Evolutionary conservation across 2,888 invertebrate genomes (phyloP), one percentile per base, ranked within the genome.

Genomic region (Chymomyza fuscimana): DNA sequence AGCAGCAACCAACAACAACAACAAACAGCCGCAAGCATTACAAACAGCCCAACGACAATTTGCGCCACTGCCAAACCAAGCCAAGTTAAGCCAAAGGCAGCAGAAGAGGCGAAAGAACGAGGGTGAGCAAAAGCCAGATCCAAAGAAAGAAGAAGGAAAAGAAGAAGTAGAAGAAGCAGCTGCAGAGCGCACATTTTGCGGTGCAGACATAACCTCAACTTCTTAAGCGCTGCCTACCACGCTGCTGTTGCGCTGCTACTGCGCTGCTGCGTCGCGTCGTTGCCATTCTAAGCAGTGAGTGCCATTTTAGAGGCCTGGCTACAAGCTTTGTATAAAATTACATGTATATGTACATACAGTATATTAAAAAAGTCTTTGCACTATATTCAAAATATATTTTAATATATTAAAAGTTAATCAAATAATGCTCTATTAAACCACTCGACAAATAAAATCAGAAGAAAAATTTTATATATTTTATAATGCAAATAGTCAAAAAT

Each of bases 241-340:
- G 83, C 88, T 83, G 83, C 84, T 88, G 58, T 84, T 76, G 71
- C 73, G 66, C 51, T 51, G 51, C 51, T 60, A 67, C 69, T n/a
- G 63, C 61, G 69, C 69, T 19, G 63, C 61, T 51, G 54, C 15
- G 50, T 4, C 22, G 63, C 10, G 51, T 51, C 69, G 67, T 67
- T 78, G 82, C 81, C 85, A 86, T 86, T 84, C 10, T 1, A 19
- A 19, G 19, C 19, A 19, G 19, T 78, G 82, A 19, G 19, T 78
- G 82, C 81, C 85, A 86, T 86, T 88, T 84, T 84, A 84, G 77
- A 84, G 86, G 83, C 83, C 88, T 87, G 83, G 86, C 88, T 87
- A 81, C 83, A 83, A 81, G 88, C 83, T 66, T 65, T 63, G 54
- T 61, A 60, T 56, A 70, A 66, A 67, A 32, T 32, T 32, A 32